Evolutionary conservation across 2,113 vertebrate genomes (phyloP), one percentile per base, ranked within the genome.

Genomic region (Barnardius zonarius): DNA sequence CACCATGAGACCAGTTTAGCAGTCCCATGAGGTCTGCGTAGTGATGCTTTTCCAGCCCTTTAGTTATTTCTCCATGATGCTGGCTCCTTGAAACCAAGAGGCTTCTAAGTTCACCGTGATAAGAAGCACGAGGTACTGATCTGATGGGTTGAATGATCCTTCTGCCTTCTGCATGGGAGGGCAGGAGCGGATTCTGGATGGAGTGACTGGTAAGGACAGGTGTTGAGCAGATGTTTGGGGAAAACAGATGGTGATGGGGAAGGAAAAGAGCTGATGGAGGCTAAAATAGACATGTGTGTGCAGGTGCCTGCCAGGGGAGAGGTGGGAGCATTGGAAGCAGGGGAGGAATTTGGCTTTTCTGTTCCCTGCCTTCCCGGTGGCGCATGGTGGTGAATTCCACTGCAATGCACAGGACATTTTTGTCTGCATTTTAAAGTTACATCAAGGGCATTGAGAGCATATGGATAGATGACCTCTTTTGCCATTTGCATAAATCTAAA

Each of bases 401-500:
- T 35, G 74, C 0, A 0, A 35, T 3, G 66, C 66, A 5, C 51
- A 63, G 94, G 92, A 35, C 18, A 0, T 70, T 92, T 95, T 91
- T 63, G 6, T 68, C 91, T 72, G 62, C 74, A 8, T 92, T 93
- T 91, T 95, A 30, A 95, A 96, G 90, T 95, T 70, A 83, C 24
- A 8, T 78, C 88, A 91, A 93, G 94, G 90, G 81, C 91, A 13
- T n/a, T 4, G 75, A 88, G 82, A 94, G 92, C 70, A 18, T 87
- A 44, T 49, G 80, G 90, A 11, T 73, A 83, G 80, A 77, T 92
- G 90, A 92, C 91, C 88, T 94, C 87, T 91, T 79, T 25, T 63
- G 25, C 51, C 46, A n/a, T 93, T 92, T 95, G 93, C 93, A 96
- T 97, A 90, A 94, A 96, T 93, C 97, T 97, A 95, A 96, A 94